Conservation (phyloP, 2,113 vertebrate genomes). For the Mormyrus iriodes region DNA sequence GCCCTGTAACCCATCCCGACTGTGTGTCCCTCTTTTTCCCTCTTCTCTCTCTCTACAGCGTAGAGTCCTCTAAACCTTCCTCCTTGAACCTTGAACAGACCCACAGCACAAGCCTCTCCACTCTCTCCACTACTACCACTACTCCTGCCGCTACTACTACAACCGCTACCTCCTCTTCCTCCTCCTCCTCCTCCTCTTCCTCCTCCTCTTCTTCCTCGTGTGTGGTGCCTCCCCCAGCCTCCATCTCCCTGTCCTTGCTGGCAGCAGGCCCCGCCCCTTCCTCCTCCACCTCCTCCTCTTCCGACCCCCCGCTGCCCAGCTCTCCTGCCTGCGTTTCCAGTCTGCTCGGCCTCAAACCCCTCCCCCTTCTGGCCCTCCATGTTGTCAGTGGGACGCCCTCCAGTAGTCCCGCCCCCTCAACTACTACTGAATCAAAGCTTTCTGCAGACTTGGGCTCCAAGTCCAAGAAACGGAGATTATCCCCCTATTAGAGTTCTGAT, state of each 20-base stretch:
- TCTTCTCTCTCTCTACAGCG: constrained; percentile 60
- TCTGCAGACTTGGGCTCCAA: constrained; percentile 65
- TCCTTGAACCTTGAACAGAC: constrained; percentile 85
- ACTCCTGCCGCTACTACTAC: constrained; percentile 48
- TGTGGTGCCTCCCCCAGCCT: constrained; percentile 72
- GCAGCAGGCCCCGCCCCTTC: constrained; percentile 57
- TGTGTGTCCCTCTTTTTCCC: constrained; percentile 64
- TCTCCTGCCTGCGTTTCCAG: constrained; percentile 85
- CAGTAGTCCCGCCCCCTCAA: constrained; percentile 62
- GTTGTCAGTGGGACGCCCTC: constrained; percentile 72
- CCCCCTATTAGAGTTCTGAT: constrained; percentile 73
- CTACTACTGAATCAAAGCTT: constrained; percentile 56
- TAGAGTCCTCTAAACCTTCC: constrained; percentile 71
- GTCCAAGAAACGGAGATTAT: constrained; percentile 84
- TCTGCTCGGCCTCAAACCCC: constrained; percentile 87
- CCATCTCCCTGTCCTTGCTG: constrained; percentile 46
- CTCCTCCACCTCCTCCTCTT: constrained; percentile 78
- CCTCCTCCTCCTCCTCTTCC: constrained; percentile 56
- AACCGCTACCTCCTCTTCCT: constrained; percentile 44
- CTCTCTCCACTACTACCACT: constrained; percentile 59
- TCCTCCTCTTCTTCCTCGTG: constrained; percentile 76
- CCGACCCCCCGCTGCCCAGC: constrained; percentile 79
- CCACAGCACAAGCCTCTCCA: constrained; percentile 81
- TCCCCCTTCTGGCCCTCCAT: constrained; percentile 89
- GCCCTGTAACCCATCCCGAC: constrained; percentile 67